Evolutionary conservation across 2,888 invertebrate genomes (phyloP).

Genomic region (Anaspis maculata): DNA sequence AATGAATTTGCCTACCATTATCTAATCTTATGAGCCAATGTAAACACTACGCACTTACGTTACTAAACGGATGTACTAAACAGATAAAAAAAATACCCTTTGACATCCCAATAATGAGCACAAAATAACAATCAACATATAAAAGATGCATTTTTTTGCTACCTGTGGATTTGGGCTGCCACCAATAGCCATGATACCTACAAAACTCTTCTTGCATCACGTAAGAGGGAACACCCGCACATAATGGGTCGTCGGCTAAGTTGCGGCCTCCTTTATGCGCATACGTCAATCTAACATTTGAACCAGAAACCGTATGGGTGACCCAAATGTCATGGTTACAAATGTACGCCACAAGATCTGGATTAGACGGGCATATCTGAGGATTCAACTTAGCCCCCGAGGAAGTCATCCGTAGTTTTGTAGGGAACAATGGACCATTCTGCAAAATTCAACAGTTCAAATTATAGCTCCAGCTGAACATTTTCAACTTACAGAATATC

Average conservation of each 20-base stretch:
- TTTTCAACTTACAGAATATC: constrained; percentile 50
- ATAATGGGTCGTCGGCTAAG: constrained; percentile 73
- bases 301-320: constrained; percentile 58
- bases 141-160: too few species aligned
- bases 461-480: background rate
- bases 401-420: constrained; percentile 55
- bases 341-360: constrained; percentile 81
- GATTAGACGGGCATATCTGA: constrained; percentile 73
- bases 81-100: too few species aligned
- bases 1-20: too few species aligned
- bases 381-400: constrained; percentile 69
- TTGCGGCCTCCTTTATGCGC: constrained; percentile 59
- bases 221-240: constrained; percentile 95
- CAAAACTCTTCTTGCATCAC: constrained; percentile 98
- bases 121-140: too few species aligned
- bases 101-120: too few species aligned
- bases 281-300: constrained; percentile 63
- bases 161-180: too few species aligned
- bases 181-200: constrained; percentile 95
- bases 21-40: too few species aligned
- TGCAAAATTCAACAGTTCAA: constrained; percentile 27
- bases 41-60: too few species aligned
- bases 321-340: constrained; percentile 89
- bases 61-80: too few species aligned
- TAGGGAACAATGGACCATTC: constrained; percentile 58